Percentiles rank a stretch among this genome's conserved stretches.
phyloP scores from a whole-genome alignment of 1,140 invertebrate genomes.

The Archivesica marissinica region DNA sequence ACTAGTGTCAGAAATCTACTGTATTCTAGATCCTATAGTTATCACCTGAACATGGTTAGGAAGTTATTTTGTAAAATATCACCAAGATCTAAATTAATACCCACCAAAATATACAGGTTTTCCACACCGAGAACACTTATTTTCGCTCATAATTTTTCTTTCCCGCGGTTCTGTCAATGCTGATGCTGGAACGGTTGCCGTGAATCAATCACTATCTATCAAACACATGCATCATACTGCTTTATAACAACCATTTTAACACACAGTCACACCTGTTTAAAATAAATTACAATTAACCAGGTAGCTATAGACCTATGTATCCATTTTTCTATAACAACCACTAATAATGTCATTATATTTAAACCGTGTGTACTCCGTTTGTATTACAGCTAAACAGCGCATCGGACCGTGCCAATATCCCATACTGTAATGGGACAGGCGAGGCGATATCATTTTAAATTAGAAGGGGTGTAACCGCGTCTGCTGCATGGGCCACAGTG shows the following conservation, averaged over 20 bases:
- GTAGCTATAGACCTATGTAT: background rate
- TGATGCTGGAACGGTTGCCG: background rate
- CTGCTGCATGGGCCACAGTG: too few species aligned
- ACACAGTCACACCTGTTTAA: background rate
- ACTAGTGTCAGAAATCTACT: background rate
- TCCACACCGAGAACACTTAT: conserved; percentile 37
- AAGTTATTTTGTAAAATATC: background rate
- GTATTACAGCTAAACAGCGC: background rate
- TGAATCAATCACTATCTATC: background rate
- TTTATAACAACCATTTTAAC: background rate
- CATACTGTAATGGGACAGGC: too few species aligned
- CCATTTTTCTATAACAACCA: background rate
- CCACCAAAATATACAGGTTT: conserved; percentile 54
- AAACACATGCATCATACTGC: background rate
- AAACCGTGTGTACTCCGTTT: background rate
- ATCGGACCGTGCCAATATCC: conserved; percentile 22
- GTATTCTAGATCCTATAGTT: background rate
- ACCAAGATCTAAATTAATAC: background rate
- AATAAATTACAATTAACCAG: conserved; percentile 20
- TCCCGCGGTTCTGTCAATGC: conserved; percentile 5
- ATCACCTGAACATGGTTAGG: background rate
- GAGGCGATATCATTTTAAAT: too few species aligned
- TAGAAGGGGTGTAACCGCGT: too few species aligned
- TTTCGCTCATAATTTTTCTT: background rate
- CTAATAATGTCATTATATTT: background rate